These are phyloP conservation scores for Lonchura striata DNA, from an alignment of 2,113 vertebrate genomes.

Conservation along the genomic window DNA sequence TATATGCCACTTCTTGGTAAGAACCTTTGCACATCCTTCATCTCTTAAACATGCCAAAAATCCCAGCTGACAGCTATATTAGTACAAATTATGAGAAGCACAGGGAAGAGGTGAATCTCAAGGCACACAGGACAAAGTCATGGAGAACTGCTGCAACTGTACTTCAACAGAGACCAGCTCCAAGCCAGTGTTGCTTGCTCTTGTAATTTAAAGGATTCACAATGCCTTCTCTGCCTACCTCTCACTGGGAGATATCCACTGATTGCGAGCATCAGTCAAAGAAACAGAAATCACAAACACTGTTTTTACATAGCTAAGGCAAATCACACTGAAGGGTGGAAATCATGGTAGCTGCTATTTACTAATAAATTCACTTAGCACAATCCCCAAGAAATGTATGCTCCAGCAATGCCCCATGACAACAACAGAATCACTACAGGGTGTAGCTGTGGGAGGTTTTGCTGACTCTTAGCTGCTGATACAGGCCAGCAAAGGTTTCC, in stretches of 20 bases:
- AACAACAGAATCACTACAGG: not conserved
- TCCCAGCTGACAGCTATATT: conserved; percentile 39
- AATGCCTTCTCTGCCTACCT: not conserved
- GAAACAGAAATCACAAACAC: not conserved
- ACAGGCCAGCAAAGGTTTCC: not conserved
- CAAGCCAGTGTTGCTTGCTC: not conserved
- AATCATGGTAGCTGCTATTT: not conserved
- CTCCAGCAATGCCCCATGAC: not conserved
- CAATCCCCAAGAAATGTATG: not conserved
- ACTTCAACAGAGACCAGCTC: not conserved
- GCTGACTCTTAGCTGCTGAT: not conserved
- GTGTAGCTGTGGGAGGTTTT: not conserved
- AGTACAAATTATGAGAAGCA: conserved; percentile 33
- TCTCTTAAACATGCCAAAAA: conserved; percentile 47
- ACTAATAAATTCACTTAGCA: not conserved
- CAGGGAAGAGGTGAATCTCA: not conserved
- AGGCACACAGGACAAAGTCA: not conserved
- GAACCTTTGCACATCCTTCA: conserved; percentile 35
- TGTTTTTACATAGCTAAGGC: not conserved
- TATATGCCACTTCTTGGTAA: conserved; percentile 45
- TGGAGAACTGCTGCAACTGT: not conserved
- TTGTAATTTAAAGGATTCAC: not conserved
- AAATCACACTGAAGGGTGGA: not conserved
- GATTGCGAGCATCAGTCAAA: not conserved
- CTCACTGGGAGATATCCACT: not conserved